These are phyloP conservation scores for Cheilosia grossa DNA, from an alignment of 2,888 invertebrate genomes.

Conservation along the genomic window DNA sequence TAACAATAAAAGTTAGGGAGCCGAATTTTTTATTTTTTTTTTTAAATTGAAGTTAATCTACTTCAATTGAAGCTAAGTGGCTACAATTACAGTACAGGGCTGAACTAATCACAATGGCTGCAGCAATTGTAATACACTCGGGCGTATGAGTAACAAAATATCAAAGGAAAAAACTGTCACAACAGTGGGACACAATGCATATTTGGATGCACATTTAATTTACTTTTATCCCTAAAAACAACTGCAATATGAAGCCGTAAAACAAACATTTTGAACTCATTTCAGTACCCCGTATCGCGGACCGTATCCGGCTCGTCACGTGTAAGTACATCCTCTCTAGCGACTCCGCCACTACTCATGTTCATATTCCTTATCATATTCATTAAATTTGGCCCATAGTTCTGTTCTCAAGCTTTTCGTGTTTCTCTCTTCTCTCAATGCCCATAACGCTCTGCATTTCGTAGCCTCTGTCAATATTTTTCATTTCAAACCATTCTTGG, in stretches of 20 bases:
- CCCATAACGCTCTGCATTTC: slow-evolving; percentile 33
- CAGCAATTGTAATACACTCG: no score
- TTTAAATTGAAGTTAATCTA: no score
- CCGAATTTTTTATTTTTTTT: no score
- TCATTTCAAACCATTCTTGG: slow-evolving; percentile 33
- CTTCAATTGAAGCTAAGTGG: no score
- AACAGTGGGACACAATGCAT: background rate
- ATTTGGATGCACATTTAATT: background rate
- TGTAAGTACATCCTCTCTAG: slow-evolving; percentile 51
- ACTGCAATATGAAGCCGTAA: background rate
- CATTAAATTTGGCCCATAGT: background rate
- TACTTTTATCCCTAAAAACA: background rate
- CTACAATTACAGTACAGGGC: no score
- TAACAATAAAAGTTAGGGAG: no score
- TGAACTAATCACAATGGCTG: no score
- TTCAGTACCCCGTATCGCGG: slow-evolving; percentile 70
- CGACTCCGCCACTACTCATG: background rate
- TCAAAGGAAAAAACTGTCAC: no score
- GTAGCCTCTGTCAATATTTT: slow-evolving; percentile 38
- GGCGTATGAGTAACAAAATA: no score
- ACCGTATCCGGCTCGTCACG: slow-evolving; percentile 63
- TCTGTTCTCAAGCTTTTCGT: slow-evolving; percentile 8
- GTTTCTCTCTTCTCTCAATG: slow-evolving; percentile 16
- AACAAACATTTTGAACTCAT: background rate
- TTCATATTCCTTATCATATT: slow-evolving; percentile 13